Percentiles rank a stretch among this genome's conserved stretches.
These are phyloP conservation scores for Paramacrobiotus metropolitanus DNA, from an alignment of 1,140 invertebrate species.

Conservation along the genomic window DNA sequence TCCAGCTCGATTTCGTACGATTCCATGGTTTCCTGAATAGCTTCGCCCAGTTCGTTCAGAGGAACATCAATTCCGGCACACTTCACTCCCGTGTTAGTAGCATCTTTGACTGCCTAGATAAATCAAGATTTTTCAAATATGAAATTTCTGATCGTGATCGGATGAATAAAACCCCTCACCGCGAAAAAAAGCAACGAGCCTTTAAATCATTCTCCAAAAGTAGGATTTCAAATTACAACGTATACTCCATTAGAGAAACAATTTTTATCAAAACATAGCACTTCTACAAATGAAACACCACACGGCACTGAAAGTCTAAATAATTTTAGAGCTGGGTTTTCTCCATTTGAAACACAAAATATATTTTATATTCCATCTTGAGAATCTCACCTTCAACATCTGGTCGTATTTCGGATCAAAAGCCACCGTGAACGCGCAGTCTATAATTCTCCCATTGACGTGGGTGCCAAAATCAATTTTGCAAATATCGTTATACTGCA, in stretches of 20 bases:
- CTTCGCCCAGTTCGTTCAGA: conserved; percentile 86
- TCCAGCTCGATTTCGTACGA: conserved; percentile 95
- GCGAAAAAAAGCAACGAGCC: no score
- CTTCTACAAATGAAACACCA: no score
- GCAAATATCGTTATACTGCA: conserved; percentile 87
- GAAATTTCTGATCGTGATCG: no score
- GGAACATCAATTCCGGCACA: conserved; percentile 85
- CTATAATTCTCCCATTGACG: conserved; percentile 92
- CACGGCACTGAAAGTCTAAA: no score
- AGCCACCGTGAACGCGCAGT: conserved; percentile 90
- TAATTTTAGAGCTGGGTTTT: no score
- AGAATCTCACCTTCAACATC: conserved; percentile 38
- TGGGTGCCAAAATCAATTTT: conserved; percentile 99
- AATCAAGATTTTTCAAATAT: no score
- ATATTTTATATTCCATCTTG: conserved; percentile 13
- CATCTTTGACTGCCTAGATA: not conserved
- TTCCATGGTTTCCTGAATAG: conserved; percentile 98
- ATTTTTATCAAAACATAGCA: no score
- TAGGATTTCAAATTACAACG: no score
- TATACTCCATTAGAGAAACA: no score
- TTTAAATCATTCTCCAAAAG: no score
- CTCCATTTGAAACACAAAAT: no score
- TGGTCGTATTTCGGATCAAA: conserved; percentile 95
- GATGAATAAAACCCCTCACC: no score
- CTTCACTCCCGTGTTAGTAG: conserved; percentile 17